A percentile compares a stretch with the other conserved stretches of the same genome.
Evolutionary conservation across 2,113 vertebrate genomes (phyloP).

Genomic region (Notothenia coriiceps): DNA sequence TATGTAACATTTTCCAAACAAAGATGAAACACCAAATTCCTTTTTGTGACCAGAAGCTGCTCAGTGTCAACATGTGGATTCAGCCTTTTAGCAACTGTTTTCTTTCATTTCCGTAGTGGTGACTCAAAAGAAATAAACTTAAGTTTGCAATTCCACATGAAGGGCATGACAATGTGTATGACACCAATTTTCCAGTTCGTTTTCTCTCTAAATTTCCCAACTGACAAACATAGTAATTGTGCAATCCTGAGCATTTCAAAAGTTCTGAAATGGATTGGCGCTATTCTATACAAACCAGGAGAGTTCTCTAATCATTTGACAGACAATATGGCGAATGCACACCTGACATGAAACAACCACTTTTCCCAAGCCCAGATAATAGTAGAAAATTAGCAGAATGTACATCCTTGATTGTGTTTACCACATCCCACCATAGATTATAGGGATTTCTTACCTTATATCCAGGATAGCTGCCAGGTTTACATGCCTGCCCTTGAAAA

Average conservation of each 20-base stretch:
- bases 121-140: constrained; percentile 44
- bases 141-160: constrained; percentile 34
- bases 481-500: constrained; percentile 56
- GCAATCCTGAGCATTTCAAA: constrained; percentile 9
- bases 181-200: constrained; percentile 63
- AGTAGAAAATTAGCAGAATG: no score
- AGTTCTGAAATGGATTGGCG: constrained; percentile 6
- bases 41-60: not conserved
- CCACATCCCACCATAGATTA: constrained; percentile 36
- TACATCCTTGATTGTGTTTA: constrained; percentile 13
- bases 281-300: not conserved
- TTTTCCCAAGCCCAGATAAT: no score
- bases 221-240: constrained; percentile 37
- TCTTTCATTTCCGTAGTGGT: constrained; percentile 32
- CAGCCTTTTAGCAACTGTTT: constrained; percentile 20
- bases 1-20: constrained; percentile 30
- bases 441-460: constrained; percentile 33
- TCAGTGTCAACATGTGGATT: constrained; percentile 34
- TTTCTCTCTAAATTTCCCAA: constrained; percentile 49
- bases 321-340: not conserved
- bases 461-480: constrained; percentile 38
- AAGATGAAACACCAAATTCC: not conserved
- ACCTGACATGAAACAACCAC: constrained; percentile 4
- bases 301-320: not conserved
- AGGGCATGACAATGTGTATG: constrained; percentile 41